Conservation (phyloP, 2,888 invertebrate species). For the Andrena praecox region DNA sequence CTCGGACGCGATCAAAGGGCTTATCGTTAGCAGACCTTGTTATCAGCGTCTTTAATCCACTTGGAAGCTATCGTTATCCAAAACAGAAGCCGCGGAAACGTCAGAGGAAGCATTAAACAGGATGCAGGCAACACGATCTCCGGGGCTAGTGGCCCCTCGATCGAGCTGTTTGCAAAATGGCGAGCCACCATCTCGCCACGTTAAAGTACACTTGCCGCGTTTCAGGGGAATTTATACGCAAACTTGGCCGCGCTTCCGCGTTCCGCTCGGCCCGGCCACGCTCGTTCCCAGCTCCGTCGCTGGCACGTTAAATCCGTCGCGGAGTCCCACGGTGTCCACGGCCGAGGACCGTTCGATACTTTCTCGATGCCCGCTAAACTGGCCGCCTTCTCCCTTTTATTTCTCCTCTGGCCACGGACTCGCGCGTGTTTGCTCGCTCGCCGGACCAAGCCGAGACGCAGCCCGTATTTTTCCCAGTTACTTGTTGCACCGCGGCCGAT, state of each 20-base stretch:
- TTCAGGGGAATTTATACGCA: conserved; percentile 70
- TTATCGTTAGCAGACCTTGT: conserved; percentile 35
- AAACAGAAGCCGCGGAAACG: conserved; percentile 20
- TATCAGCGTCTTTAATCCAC: conserved; percentile 34
- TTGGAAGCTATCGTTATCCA: conserved; percentile 7
- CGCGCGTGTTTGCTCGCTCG: conserved; percentile 12
- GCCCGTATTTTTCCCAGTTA: conserved; percentile 24
- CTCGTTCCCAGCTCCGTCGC: conserved; percentile 54
- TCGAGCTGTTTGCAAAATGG: conserved; percentile 63
- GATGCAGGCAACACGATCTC: conserved; percentile 47
- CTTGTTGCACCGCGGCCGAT: conserved; percentile 35
- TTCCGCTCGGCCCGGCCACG: conserved; percentile 48
- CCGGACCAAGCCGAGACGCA: background rate
- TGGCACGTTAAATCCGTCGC: conserved; percentile 63
- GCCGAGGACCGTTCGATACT: conserved; percentile 1
- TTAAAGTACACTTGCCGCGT: conserved; percentile 55
- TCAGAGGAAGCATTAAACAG: conserved; percentile 31
- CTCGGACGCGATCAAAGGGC: conserved; percentile 23
- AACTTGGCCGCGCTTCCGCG: conserved; percentile 61
- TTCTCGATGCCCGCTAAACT: background rate
- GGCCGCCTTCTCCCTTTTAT: conserved; percentile 1
- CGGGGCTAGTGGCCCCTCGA: conserved; percentile 38
- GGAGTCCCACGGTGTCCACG: conserved; percentile 37
- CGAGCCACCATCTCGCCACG: conserved; percentile 25
- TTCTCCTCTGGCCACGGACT: background rate